These are phyloP conservation scores for Scaptodrosophila latifasciaeformis DNA, from an alignment of 2,888 invertebrate species.

Conservation along the genomic window DNA sequence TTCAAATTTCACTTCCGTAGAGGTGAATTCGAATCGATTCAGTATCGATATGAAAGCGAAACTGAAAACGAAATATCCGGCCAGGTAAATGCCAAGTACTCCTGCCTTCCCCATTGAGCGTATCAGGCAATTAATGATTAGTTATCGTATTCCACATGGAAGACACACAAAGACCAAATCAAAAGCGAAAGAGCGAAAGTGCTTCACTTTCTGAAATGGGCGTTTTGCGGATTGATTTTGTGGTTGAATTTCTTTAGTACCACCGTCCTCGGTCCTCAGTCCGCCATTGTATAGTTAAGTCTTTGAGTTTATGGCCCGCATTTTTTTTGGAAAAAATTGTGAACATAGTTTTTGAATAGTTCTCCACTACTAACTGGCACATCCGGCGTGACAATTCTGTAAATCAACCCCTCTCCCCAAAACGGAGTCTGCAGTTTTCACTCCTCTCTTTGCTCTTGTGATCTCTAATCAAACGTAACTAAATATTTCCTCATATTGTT, in stretches of 20 bases:
- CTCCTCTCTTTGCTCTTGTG: slow-evolving; percentile 5
- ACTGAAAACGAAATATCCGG: slow-evolving; percentile 37
- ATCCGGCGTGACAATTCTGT: slow-evolving; percentile 21
- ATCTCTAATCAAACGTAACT: slow-evolving; percentile 53
- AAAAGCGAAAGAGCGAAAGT: no score
- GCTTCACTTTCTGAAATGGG: slow-evolving; percentile 13
- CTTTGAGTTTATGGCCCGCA: slow-evolving; percentile 6
- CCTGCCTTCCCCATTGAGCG: slow-evolving; percentile 4
- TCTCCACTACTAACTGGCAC: slow-evolving; percentile 3
- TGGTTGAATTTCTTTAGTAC: slow-evolving; percentile 7
- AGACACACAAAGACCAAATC: not conserved
- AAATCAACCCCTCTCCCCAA: slow-evolving; percentile 7
- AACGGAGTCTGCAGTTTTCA: slow-evolving; percentile 21
- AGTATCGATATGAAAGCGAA: slow-evolving; percentile 17
- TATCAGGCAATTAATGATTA: slow-evolving; percentile 45
- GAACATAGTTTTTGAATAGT: no score
- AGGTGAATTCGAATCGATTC: slow-evolving; percentile 26
- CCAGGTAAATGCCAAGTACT: slow-evolving; percentile 17
- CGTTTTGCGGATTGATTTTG: slow-evolving; percentile 24
- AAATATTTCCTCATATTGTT: slow-evolving; percentile 61
- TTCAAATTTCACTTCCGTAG: slow-evolving; percentile 59
- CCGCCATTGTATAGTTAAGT: not conserved
- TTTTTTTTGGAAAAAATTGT: no score
- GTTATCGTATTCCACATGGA: slow-evolving; percentile 63
- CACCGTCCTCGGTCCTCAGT: not conserved